These are phyloP conservation scores for Columba janthina DNA, from an alignment of 2,113 vertebrate species.

Conservation along the genomic window DNA sequence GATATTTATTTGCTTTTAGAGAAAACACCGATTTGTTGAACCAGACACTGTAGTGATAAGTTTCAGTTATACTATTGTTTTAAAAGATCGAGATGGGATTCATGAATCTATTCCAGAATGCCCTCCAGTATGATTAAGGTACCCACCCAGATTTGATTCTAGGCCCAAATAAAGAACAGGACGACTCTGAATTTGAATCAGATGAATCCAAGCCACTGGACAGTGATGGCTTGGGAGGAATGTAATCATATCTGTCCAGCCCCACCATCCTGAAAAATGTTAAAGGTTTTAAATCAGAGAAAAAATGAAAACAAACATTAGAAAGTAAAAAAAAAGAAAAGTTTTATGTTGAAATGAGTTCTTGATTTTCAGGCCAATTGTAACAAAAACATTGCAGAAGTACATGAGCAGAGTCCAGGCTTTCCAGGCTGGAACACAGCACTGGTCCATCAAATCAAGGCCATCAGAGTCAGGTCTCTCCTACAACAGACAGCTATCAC, in stretches of 20 bases:
- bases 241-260: conserved; percentile 27
- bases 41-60: neutral
- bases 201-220: conserved; percentile 49
- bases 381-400: conserved; percentile 43
- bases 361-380: neutral
- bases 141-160: conserved; percentile 42
- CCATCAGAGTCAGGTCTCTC: neutral
- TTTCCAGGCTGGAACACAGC: conserved; percentile 8
- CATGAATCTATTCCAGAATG: neutral
- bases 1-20: neutral
- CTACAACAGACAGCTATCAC: neutral
- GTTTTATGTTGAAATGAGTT: conserved; percentile 35
- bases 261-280: conserved; percentile 16
- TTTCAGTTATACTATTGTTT: neutral
- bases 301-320: conserved; percentile 66
- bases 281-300: conserved; percentile 42
- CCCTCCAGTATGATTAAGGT: neutral
- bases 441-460: neutral
- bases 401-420: conserved; percentile 35
- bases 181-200: conserved; percentile 7
- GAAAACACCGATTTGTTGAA: neutral
- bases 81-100: neutral
- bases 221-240: neutral
- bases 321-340: conserved; percentile 31
- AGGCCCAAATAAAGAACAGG: conserved; percentile 15